Conservation (phyloP, 1,140 invertebrate species). For the Plutomurus gul region DNA sequence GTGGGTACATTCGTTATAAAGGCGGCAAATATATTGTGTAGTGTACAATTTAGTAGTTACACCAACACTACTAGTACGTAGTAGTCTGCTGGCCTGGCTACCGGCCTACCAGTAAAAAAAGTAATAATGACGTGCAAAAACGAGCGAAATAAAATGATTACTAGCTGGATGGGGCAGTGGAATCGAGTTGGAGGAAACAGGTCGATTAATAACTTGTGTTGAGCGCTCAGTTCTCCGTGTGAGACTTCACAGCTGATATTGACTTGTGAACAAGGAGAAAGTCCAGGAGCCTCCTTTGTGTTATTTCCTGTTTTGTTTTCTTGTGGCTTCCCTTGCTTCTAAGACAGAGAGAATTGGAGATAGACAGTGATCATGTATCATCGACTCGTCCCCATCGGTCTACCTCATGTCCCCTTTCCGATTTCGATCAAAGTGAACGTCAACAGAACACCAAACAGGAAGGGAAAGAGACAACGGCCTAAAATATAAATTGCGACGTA, state of each 20-base stretch:
- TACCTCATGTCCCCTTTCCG: not conserved
- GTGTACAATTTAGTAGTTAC: too few relatives aligned
- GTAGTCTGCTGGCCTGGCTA: too few relatives aligned
- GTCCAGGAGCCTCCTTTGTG: not conserved
- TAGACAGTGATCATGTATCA: conserved; percentile 5
- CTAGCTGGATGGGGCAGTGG: not conserved
- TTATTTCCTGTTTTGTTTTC: not conserved
- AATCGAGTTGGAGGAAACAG: not conserved
- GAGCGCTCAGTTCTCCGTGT: conserved; percentile 22
- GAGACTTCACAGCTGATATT: conserved; percentile 44
- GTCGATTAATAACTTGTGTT: conserved; percentile 39
- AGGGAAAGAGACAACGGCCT: not conserved
- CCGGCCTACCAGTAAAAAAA: not conserved
- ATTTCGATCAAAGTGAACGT: not conserved
- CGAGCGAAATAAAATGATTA: conserved; percentile 1
- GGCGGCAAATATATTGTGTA: too few relatives aligned
- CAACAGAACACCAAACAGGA: not conserved
- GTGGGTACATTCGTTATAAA: too few relatives aligned
- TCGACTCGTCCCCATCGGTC: not conserved
- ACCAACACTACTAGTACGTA: too few relatives aligned
- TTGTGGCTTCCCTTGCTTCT: conserved; percentile 22
- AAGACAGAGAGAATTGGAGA: not conserved
- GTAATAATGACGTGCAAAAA: not conserved
- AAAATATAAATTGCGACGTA: not conserved
- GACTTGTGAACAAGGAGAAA: conserved; percentile 27